Evolutionary conservation across 2,113 vertebrate genomes (phyloP).

Genomic region (Takifugu flavidus): DNA sequence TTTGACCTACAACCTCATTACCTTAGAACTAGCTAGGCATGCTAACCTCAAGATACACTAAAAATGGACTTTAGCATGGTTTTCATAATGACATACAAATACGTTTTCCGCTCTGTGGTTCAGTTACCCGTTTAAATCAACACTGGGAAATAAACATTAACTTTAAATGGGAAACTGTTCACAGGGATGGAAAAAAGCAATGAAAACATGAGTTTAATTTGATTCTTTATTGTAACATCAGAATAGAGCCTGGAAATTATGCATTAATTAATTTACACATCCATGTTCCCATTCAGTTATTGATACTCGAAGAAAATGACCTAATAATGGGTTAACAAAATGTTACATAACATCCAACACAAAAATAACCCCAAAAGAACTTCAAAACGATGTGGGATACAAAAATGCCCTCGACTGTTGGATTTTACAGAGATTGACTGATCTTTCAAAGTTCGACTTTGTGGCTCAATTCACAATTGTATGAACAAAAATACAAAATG

Average conservation of each 20-base stretch:
- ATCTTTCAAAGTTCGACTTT: slow-evolving; percentile 4
- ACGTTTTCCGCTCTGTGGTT: neutral
- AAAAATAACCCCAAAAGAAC: neutral
- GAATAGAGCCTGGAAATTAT: slow-evolving; percentile 26
- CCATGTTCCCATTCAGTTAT: slow-evolving; percentile 15
- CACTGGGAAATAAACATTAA: slow-evolving; percentile 15
- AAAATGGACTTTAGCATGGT: neutral
- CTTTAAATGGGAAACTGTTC: slow-evolving; percentile 17
- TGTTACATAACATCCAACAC: slow-evolving; percentile 21
- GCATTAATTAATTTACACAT: slow-evolving; percentile 29
- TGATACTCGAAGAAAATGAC: slow-evolving; percentile 38
- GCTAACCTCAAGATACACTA: neutral
- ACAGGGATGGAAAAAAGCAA: slow-evolving; percentile 27
- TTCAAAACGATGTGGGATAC: too few relatives aligned
- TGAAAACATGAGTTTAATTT: slow-evolving; percentile 55
- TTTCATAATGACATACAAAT: neutral
- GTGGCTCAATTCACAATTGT: slow-evolving; percentile 23
- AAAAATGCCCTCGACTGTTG: too few relatives aligned
- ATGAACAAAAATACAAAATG: slow-evolving; percentile 36
- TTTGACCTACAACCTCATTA: slow-evolving; percentile 57
- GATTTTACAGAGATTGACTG: slow-evolving; percentile 8
- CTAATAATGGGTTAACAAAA: slow-evolving; percentile 37
- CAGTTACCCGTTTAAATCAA: neutral
- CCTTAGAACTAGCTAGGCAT: neutral
- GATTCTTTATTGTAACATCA: slow-evolving; percentile 66